phyloP scores from a whole-genome alignment of 2,888 invertebrate species.

The Yponomeuta evonymella region DNA sequence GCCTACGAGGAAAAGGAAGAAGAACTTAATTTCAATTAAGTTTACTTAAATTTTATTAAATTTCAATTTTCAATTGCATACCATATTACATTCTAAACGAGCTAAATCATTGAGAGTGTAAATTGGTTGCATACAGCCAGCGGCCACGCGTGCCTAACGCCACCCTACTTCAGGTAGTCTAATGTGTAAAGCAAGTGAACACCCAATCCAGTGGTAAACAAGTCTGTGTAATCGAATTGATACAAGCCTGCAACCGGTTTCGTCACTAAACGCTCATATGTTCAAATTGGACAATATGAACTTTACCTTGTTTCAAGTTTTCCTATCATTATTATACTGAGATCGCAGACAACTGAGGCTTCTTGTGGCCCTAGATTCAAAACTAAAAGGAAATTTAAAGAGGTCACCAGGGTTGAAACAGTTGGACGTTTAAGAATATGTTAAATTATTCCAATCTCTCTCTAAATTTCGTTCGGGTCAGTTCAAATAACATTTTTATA shows the following conservation, averaged over 20 bases:
- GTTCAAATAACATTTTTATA: conserved; percentile 4
- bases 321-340: not conserved
- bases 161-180: no score
- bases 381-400: not conserved
- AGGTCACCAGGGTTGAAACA: not conserved
- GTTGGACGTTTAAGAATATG: not conserved
- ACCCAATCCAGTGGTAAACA: not conserved
- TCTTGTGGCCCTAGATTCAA: not conserved
- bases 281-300: conserved; percentile 14
- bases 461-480: not conserved
- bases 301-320: conserved; percentile 10
- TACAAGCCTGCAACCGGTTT: conserved; percentile 12
- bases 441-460: conserved; percentile 1
- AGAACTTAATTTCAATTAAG: no score
- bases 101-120: no score
- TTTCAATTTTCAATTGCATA: no score
- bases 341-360: not conserved
- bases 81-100: no score
- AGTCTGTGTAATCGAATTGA: not conserved
- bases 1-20: no score
- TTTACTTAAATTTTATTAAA: no score
- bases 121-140: no score
- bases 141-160: no score
- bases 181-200: no score
- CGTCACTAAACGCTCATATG: conserved; percentile 6